phyloP scores from a whole-genome alignment of 2,797 vertebrate species.

The Zalophus californianus region DNA sequence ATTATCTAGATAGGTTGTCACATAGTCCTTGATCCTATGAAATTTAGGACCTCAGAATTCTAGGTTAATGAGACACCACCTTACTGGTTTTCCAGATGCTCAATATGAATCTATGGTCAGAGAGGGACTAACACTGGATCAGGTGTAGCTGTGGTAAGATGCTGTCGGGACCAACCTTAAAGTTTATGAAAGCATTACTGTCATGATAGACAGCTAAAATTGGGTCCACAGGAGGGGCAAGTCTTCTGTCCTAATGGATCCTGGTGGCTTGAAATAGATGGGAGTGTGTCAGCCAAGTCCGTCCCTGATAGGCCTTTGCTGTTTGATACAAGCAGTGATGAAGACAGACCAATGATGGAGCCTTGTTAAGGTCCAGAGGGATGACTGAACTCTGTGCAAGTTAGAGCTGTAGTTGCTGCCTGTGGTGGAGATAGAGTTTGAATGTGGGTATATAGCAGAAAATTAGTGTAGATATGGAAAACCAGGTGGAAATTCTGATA shows the following conservation, averaged over 20 bases:
- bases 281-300: neutral
- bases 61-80: slow-evolving; percentile 29
- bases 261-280: neutral
- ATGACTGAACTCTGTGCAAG: neutral
- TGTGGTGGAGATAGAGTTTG: neutral
- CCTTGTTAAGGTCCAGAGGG: neutral
- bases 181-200: neutral
- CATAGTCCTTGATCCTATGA: neutral
- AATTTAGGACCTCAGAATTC: slow-evolving; percentile 46
- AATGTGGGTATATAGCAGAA: neutral
- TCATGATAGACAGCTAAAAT: neutral
- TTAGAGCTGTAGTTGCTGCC: neutral
- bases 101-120: slow-evolving; percentile 23
- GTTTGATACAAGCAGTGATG: neutral
- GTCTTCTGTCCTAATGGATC: neutral
- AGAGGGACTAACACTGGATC: neutral
- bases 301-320: neutral
- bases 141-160: neutral
- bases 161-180: neutral
- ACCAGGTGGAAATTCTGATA: slow-evolving; percentile 19
- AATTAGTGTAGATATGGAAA: neutral
- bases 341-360: neutral
- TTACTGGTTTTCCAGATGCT: slow-evolving; percentile 24
- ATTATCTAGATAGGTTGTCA: slow-evolving; percentile 32
- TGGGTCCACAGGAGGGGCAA: neutral